phyloP scores from a whole-genome alignment of 2,888 invertebrate species.

The Petrophora chlorosata region DNA sequence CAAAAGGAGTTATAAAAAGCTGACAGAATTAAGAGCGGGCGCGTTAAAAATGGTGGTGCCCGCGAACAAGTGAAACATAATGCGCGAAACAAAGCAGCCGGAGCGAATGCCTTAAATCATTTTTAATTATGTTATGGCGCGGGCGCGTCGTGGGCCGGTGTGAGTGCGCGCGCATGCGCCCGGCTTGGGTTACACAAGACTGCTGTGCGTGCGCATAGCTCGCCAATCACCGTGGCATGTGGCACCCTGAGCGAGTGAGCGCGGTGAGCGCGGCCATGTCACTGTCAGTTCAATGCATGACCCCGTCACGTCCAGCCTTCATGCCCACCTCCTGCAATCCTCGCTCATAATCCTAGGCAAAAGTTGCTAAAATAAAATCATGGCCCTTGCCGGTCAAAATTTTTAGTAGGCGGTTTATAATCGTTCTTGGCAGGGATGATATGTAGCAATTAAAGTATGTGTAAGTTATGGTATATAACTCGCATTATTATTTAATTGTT shows the following conservation, averaged over 20 bases:
- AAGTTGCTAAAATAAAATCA: conserved; percentile 3
- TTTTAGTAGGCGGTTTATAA: not conserved
- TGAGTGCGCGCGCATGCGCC: conserved; percentile 42
- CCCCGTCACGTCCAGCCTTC: conserved; percentile 45
- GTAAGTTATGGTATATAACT: too few relatives aligned
- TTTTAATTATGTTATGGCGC: conserved; percentile 84
- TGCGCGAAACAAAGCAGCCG: conserved; percentile 84
- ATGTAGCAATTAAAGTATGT: too few relatives aligned
- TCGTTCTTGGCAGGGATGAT: too few relatives aligned
- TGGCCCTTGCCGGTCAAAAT: not conserved
- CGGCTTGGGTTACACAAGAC: conserved; percentile 42
- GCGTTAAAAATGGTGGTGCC: conserved; percentile 75
- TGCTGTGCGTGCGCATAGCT: conserved; percentile 38
- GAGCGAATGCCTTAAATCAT: conserved; percentile 84
- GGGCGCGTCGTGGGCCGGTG: conserved; percentile 60
- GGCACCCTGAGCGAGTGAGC: conserved; percentile 27
- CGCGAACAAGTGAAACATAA: conserved; percentile 83
- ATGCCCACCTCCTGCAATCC: conserved; percentile 31
- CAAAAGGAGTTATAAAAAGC: conserved; percentile 81
- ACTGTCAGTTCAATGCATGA: conserved; percentile 53
- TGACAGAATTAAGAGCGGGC: conserved; percentile 82
- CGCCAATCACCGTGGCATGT: conserved; percentile 35
- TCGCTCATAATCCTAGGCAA: conserved; percentile 21
- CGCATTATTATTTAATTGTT: too few relatives aligned
- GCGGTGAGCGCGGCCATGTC: conserved; percentile 35